Base-by-base conservation (phyloP, 2,888 invertebrate species). In the Callinectes sapidus region DNA sequence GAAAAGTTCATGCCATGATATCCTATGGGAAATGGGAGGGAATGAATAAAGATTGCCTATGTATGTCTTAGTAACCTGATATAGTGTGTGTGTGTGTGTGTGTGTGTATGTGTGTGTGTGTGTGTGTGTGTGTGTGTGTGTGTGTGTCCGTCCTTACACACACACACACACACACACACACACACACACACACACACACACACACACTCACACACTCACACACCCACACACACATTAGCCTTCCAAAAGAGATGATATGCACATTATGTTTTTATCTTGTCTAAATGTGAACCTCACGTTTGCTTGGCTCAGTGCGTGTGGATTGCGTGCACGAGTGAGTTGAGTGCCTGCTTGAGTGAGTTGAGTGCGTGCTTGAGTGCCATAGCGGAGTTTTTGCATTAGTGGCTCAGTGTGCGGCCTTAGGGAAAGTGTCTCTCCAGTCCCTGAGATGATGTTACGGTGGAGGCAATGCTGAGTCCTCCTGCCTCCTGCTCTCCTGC, bases 321-420 rank as follows among this genome's bases (percentile, higher is more conserved):
- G 32, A 81, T 81, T 81, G 81, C 81, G 81, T 81, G 81, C 81
- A 35, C 35, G 81, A 81, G 81, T 81, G 81, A 16, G 35, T 81
- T 81, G 13, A 81, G 81, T 81, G 81, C 35, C 13, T 81, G 81
- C 81, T 35, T 81, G 32, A 81, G 32, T 35, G 81, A 13, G 35
- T 81, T 10, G 81, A 81, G 81, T 8, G 81, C 81, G 81, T 81
- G 81, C 81, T 81, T 81, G 81, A 81, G 81, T 81, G 81, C 81
- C 28, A 28, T 28, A 71, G n/a, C 28, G n/a, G 28, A 71, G 71
- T 28, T 28, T 71, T 71, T 28, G n/a, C 61, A 61, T 61, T 61
- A 61, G 61, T 61, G 61, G 61, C 5, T 61, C 61, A 61, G 61
- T 61, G 61, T 61, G 61, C 2, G 18, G 61, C 18, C 13, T 61